A percentile compares a stretch with the other conserved stretches of the same genome.
Evolutionary conservation across 2,888 invertebrate species (phyloP).

Genomic region (Cephus pygmeus): DNA sequence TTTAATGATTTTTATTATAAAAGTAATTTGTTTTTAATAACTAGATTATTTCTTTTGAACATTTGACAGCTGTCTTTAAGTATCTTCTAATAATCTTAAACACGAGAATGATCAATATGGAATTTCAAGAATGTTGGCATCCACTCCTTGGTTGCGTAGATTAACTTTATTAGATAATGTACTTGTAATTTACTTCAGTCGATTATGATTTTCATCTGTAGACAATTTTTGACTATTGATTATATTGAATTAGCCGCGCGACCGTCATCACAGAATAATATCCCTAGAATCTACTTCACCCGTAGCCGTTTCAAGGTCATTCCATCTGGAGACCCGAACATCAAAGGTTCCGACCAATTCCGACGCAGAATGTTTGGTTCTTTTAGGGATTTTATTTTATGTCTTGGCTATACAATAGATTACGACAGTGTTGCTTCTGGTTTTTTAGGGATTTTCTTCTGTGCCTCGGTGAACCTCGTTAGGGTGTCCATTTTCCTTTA

Average conservation of each 20-base stretch:
- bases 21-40: neutral
- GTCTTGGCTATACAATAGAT: neutral
- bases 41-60: neutral
- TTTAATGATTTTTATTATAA: neutral
- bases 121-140: neutral
- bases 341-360: too few relatives aligned
- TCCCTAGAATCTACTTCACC: neutral
- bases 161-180: neutral
- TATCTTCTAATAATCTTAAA: neutral
- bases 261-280: neutral
- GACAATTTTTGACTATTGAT: neutral
- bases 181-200: neutral
- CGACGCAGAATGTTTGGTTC: too few relatives aligned
- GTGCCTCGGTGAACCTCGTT: neutral
- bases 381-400: neutral
- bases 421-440: neutral
- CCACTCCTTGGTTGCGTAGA: neutral
- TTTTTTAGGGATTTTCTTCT: neutral
- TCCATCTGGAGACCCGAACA: too few relatives aligned
- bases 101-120: neutral
- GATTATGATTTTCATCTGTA: neutral
- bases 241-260: neutral
- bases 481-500: conserved; percentile 31
- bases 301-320: too few relatives aligned
- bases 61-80: neutral